phyloP scores from a whole-genome alignment of 2,797 vertebrate species.

The Crenuchus spilurus region DNA sequence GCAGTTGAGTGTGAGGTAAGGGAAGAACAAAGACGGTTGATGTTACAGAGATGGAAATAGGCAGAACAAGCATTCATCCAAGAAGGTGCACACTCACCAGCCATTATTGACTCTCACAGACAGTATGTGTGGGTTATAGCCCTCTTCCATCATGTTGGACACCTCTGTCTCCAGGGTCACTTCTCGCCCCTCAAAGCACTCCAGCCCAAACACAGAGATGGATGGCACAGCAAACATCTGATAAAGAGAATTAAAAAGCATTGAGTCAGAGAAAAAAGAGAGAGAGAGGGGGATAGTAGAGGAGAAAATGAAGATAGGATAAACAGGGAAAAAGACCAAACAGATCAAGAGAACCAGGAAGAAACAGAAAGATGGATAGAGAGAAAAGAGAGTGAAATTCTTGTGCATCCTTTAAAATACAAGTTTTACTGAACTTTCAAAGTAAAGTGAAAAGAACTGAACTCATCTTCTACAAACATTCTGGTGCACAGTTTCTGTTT shows the following conservation, averaged over 20 bases:
- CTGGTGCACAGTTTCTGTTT: too few species aligned
- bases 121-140: slow-evolving; percentile 91
- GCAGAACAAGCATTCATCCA: too few species aligned
- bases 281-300: not conserved
- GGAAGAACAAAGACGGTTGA: too few species aligned
- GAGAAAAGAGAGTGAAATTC: not conserved
- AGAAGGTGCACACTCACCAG: slow-evolving; percentile 69
- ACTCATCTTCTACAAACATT: too few species aligned
- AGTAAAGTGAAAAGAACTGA: too few species aligned
- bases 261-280: not conserved
- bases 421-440: too few species aligned
- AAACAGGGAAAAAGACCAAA: too few species aligned
- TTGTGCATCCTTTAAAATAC: too few species aligned
- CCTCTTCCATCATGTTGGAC: slow-evolving; percentile 82
- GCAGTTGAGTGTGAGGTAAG: too few species aligned
- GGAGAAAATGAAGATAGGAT: not conserved
- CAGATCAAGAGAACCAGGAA: not conserved
- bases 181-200: slow-evolving; percentile 92
- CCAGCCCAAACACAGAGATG: slow-evolving; percentile 89
- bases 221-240: slow-evolving; percentile 87
- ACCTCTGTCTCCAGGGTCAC: slow-evolving; percentile 81
- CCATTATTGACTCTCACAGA: slow-evolving; percentile 88
- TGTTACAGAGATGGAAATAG: too few species aligned
- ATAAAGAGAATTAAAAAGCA: not conserved
- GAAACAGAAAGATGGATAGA: not conserved